Evolutionary conservation across 2,113 vertebrate species (phyloP).

Genomic region (Paramormyrops kingsleyae): DNA sequence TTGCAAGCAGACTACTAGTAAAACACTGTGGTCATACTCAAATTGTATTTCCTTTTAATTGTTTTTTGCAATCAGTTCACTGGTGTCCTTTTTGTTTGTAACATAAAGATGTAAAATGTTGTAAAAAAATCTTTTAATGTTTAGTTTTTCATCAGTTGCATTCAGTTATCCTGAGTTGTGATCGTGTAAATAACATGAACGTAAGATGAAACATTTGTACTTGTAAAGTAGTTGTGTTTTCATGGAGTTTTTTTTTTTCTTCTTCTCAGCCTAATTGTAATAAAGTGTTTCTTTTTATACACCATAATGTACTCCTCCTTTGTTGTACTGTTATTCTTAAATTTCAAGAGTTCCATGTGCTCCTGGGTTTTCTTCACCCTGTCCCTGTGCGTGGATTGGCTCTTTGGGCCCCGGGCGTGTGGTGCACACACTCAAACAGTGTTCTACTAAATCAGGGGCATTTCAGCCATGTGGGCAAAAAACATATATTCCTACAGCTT

Average conservation of each 20-base stretch:
- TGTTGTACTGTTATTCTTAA: too few species aligned
- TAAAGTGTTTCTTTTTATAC: slow-evolving; percentile 85
- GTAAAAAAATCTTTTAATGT: slow-evolving; percentile 31
- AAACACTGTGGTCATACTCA: background rate
- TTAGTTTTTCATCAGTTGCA: slow-evolving; percentile 17
- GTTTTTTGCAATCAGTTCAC: background rate
- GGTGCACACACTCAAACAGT: background rate
- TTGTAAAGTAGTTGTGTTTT: slow-evolving; percentile 80
- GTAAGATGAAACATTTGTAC: slow-evolving; percentile 72
- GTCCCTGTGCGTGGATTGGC: background rate
- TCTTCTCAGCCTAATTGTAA: slow-evolving; percentile 72
- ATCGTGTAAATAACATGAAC: slow-evolving; percentile 70
- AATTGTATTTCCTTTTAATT: background rate
- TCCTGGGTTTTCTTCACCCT: background rate
- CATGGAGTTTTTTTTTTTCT: slow-evolving; percentile 54
- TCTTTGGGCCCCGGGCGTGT: background rate
- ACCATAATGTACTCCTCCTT: slow-evolving; percentile 25
- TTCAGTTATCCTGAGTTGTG: slow-evolving; percentile 53
- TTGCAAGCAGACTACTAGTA: background rate
- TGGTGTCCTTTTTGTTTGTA: slow-evolving; percentile 37
- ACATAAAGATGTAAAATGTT: slow-evolving; percentile 56
- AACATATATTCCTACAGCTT: background rate
- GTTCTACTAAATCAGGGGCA: background rate
- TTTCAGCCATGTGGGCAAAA: background rate
- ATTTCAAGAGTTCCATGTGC: background rate